phyloP scores from a whole-genome alignment of 1,140 invertebrate genomes.

The Platorchestia sp. region DNA sequence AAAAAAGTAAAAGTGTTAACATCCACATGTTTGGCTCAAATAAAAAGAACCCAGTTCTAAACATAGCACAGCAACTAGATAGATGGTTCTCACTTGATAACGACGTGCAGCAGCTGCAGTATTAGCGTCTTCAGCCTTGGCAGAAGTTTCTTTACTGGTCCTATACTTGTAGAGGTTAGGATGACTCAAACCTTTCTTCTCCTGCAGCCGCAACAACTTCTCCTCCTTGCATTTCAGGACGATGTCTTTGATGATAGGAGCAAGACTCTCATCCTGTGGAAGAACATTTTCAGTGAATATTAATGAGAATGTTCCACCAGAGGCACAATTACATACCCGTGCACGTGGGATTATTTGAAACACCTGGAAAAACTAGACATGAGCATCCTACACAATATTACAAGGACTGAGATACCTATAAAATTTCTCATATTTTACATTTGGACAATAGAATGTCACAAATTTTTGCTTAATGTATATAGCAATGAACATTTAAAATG shows the following conservation, averaged over 20 bases:
- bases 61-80: background rate
- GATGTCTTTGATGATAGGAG: constrained; percentile 1
- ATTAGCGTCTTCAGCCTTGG: background rate
- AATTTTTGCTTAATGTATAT: too few species aligned
- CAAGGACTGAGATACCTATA: too few species aligned
- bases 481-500: too few species aligned
- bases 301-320: too few species aligned
- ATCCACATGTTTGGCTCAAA: background rate
- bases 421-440: too few species aligned
- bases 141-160: background rate
- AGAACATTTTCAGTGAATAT: background rate
- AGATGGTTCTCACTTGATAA: background rate
- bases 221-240: background rate
- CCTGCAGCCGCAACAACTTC: background rate
- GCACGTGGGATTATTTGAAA: too few species aligned
- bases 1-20: background rate
- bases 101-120: background rate
- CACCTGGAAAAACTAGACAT: too few species aligned
- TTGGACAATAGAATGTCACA: too few species aligned
- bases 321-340: too few species aligned
- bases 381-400: too few species aligned
- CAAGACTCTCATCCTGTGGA: constrained; percentile 9
- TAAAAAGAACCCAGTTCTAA: background rate
- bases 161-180: constrained; percentile 37
- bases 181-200: constrained; percentile 1